Conservation (phyloP, 2,797 vertebrate genomes). For the Crocodylus rhombifer region DNA sequence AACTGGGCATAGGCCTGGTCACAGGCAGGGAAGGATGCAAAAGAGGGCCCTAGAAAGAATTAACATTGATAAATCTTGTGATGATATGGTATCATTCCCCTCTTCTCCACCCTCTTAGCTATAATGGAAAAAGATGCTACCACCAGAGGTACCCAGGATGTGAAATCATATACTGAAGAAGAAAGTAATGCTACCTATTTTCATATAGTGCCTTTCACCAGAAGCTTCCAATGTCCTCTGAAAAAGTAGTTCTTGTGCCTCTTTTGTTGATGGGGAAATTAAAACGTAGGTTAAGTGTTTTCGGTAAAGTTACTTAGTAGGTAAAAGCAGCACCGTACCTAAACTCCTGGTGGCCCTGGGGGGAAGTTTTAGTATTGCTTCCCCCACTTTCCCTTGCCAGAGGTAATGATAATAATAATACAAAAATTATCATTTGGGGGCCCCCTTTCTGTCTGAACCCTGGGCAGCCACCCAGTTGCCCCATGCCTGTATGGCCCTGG, state of each 20-base stretch:
- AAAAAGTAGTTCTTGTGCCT: not conserved
- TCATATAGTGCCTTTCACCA: not conserved
- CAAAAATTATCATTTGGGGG: too few relatives aligned
- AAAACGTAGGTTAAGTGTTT: not conserved
- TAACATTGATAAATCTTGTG: not conserved
- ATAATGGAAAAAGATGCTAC: not conserved
- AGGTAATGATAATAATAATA: too few relatives aligned
- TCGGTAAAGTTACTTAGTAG: not conserved
- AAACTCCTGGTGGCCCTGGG: too few relatives aligned
- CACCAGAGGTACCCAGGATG: not conserved
- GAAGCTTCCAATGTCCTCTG: not conserved
- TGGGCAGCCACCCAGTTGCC: too few relatives aligned
- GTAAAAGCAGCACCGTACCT: too few relatives aligned
- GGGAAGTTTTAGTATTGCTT: too few relatives aligned
- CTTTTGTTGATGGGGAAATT: not conserved
- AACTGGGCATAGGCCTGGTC: fast-evolving
- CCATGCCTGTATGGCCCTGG: too few relatives aligned
- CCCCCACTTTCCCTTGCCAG: too few relatives aligned
- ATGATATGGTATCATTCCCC: not conserved
- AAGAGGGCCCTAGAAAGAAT: not conserved
- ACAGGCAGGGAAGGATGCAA: not conserved
- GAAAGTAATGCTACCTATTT: not conserved
- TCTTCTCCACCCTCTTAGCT: not conserved
- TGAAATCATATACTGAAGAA: fast-evolving
- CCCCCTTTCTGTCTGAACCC: too few relatives aligned